A percentile compares a stretch with the other conserved stretches of the same genome.
These are phyloP conservation scores for Eptesicus fuscus DNA, from an alignment of 2,113 vertebrate species.

Conservation along the genomic window DNA sequence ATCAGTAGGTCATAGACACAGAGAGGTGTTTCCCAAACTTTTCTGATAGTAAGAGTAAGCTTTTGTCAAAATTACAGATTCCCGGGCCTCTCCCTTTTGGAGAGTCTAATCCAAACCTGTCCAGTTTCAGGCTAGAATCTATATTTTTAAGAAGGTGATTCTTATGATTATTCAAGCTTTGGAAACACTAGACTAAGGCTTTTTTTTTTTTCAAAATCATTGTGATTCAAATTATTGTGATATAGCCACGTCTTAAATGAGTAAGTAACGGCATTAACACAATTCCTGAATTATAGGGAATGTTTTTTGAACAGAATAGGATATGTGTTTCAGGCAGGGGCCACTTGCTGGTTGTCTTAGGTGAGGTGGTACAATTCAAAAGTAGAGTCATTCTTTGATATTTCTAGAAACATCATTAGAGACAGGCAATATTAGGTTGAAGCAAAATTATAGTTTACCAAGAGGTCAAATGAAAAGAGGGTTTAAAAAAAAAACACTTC, in stretches of 20 bases:
- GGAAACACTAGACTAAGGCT: neutral
- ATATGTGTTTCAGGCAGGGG: neutral
- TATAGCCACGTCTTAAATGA: neutral
- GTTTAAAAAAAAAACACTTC: neutral
- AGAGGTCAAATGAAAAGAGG: neutral
- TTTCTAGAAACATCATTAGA: neutral
- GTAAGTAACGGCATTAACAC: neutral
- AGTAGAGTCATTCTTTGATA: neutral
- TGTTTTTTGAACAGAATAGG: neutral
- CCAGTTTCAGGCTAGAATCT: neutral
- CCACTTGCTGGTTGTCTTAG: neutral
- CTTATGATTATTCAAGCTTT: neutral
- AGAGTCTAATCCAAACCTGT: neutral
- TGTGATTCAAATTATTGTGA: neutral
- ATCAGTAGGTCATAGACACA: neutral
- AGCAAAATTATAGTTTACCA: neutral
- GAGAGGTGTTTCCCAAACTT: neutral
- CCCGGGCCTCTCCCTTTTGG: neutral
- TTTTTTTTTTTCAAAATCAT: neutral
- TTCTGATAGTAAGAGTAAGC: neutral
- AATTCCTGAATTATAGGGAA: neutral
- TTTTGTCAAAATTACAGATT: neutral
- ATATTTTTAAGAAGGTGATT: neutral
- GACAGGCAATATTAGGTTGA: neutral
- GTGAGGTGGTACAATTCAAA: neutral